Evolutionary conservation across 2,797 vertebrate species (phyloP).

Genomic region (Cynopterus sphinx): DNA sequence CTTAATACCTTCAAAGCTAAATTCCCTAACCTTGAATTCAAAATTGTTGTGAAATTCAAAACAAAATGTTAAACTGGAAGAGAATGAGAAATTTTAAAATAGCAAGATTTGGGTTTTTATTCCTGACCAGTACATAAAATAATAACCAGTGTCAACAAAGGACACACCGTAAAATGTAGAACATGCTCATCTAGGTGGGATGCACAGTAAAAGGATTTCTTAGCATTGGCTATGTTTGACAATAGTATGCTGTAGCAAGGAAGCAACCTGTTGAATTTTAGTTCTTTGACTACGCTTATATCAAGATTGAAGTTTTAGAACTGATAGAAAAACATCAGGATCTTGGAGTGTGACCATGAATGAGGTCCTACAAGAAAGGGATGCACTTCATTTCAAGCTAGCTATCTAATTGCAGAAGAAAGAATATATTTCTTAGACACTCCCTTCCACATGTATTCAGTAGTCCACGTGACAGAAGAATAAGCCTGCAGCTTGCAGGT

Average conservation of each 20-base stretch:
- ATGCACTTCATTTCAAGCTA: neutral
- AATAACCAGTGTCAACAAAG: neutral
- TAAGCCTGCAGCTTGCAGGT: neutral
- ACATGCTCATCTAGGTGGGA: neutral
- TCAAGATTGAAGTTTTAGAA: neutral
- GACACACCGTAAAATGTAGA: neutral
- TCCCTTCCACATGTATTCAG: neutral
- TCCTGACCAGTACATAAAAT: neutral
- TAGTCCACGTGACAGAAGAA: neutral
- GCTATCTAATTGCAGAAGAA: neutral
- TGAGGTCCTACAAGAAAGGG: neutral
- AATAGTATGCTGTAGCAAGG: neutral
- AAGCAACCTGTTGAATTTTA: neutral
- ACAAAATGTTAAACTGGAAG: neutral
- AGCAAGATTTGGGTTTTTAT: neutral
- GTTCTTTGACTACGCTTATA: neutral
- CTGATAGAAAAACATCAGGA: neutral
- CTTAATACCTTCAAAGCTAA: neutral
- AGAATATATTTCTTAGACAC: neutral
- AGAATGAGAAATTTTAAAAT: neutral
- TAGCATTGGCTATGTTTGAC: neutral
- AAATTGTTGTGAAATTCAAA: conserved; percentile 37
- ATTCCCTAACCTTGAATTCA: neutral
- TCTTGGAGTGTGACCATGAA: neutral
- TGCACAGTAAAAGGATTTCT: neutral